Conservation (phyloP, 2,113 vertebrate species). For the Coracopsis vasa region DNA sequence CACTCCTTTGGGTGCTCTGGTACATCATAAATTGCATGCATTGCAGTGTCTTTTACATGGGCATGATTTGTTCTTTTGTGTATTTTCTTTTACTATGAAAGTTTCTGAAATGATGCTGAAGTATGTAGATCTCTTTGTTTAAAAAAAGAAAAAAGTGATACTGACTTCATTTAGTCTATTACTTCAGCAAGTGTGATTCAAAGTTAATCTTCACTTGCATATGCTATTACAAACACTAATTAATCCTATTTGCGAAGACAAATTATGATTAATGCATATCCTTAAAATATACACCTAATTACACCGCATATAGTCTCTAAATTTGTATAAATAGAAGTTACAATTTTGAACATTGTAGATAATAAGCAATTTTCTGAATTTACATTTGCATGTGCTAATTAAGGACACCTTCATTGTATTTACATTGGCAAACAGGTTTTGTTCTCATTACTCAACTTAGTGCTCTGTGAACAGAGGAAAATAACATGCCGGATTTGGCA, state of each 20-base stretch:
- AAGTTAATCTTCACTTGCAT: conserved; percentile 24
- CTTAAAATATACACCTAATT: conserved; percentile 53
- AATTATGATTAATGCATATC: conserved; percentile 50
- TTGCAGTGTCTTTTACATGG: not conserved
- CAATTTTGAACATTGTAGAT: conserved; percentile 12
- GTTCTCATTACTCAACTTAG: not conserved
- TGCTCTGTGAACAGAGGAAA: not conserved
- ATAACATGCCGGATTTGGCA: not conserved
- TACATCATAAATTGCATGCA: rapidly evolving
- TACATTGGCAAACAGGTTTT: not conserved
- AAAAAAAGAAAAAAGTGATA: not conserved
- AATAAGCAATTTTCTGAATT: conserved; percentile 28
- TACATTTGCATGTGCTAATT: conserved; percentile 37
- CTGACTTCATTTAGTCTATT: not conserved
- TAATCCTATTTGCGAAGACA: conserved; percentile 50
- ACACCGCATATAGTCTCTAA: conserved; percentile 45
- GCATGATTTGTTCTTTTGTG: not conserved
- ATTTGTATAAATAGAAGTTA: conserved; percentile 29
- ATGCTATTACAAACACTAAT: conserved; percentile 35
- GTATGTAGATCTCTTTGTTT: not conserved
- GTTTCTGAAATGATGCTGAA: not conserved
- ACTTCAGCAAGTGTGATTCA: not conserved
- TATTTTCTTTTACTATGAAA: not conserved
- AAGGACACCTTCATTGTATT: conserved; percentile 5
- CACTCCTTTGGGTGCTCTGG: too few species aligned